Percentiles rank a stretch among this genome's conserved stretches.
Evolutionary conservation across 2,888 invertebrate genomes (phyloP).

Genomic region (Antheraea yamamai): DNA sequence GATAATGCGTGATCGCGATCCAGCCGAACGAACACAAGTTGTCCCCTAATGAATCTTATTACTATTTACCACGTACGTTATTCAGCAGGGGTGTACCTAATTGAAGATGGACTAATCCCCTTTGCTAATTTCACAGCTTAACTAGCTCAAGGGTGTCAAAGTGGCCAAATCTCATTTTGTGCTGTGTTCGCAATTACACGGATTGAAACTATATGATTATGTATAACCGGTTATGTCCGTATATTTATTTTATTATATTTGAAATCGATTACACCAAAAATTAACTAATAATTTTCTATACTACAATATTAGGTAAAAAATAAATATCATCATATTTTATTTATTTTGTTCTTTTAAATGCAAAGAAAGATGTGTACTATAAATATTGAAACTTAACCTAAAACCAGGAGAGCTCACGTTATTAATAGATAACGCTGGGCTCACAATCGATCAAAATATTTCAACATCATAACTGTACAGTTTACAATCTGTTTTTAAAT

Average conservation of each 20-base stretch:
- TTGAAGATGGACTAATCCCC: no score
- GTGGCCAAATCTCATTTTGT: no score
- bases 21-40: not conserved
- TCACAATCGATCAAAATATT: constrained; percentile 20
- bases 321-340: not conserved
- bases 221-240: no score
- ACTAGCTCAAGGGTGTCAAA: no score
- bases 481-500: not conserved
- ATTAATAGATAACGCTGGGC: constrained; percentile 41
- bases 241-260: no score
- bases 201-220: no score
- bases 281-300: no score
- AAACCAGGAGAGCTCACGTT: constrained; percentile 36
- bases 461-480: not conserved
- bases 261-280: no score
- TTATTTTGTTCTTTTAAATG: not conserved
- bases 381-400: constrained; percentile 24
- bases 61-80: not conserved
- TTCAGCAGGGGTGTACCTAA: not conserved
- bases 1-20: not conserved
- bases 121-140: no score
- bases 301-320: no score
- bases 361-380: not conserved
- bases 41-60: not conserved
- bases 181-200: no score